Percentiles rank a stretch among this genome's conserved stretches.
These are phyloP conservation scores for Gyps fulvus DNA, from an alignment of 2,113 vertebrate species.

Conservation along the genomic window DNA sequence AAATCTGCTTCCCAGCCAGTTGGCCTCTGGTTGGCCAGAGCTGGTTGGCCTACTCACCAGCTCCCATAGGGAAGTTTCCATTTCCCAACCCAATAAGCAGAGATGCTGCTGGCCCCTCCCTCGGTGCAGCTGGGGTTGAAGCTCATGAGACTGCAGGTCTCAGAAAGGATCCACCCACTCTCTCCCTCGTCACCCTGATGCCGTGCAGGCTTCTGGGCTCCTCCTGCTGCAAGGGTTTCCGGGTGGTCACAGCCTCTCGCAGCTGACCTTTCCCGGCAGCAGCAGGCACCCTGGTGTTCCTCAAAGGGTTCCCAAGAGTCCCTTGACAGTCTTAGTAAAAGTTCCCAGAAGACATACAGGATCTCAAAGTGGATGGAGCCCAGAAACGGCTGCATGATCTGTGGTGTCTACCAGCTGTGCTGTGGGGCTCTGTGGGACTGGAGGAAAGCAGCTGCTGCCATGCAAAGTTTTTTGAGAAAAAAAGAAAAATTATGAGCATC, in stretches of 20 bases:
- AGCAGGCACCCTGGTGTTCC: not conserved
- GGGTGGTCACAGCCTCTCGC: fast-evolving
- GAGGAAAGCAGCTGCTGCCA: not conserved
- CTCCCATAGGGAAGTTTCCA: not conserved
- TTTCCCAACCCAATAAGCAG: fast-evolving
- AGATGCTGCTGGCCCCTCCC: not conserved
- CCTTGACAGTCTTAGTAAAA: not conserved
- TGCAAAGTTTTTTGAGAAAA: not conserved
- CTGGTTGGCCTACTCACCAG: not conserved
- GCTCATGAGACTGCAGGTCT: not conserved
- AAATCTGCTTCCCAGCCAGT: not conserved
- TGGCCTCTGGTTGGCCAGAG: not conserved
- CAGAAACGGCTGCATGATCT: not conserved
- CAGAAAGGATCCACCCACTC: not conserved
- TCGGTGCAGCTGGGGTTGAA: not conserved
- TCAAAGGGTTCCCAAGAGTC: not conserved
- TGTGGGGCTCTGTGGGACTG: not conserved
- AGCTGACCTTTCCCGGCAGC: not conserved
- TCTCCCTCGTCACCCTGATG: not conserved
- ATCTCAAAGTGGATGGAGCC: not conserved
- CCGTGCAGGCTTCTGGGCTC: not conserved
- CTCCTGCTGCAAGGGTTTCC: not conserved
- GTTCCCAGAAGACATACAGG: not conserved
- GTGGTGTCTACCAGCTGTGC: not conserved
- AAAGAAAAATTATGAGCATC: not conserved